Base-by-base conservation (phyloP, 53 echinoderm and acorn worm species). In the Hippasteria phrygiana region DNA sequence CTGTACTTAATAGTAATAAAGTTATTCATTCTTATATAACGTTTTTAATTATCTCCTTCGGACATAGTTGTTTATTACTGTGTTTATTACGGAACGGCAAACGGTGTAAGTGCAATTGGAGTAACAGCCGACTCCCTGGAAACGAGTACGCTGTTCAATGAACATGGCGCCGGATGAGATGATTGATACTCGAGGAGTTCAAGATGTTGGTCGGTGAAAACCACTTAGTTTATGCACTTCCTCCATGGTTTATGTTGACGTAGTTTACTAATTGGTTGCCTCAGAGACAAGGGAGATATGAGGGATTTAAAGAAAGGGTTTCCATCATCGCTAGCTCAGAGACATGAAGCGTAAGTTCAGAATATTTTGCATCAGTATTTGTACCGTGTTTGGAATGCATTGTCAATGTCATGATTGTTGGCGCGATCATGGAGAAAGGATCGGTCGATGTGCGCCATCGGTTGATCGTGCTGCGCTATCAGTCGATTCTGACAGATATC, bases 41-140 rank as follows among this genome's bases (percentile, higher is more conserved):
- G 59, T 56, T 56, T 56, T 56, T 16, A 32, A 35, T 35, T 12
- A 11, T 4, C 2, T 33, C 0, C 17, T 67, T 33, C 0, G 12
- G 34, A 35, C 35, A 35, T 67, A 3, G n/a, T 33, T 42, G 41
- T 73, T 14, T 43, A 26, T 24, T 26, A 11, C 42, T 5, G 43
- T 18, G 16, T n/a, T 74, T 74, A 55, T 56, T 8, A 14, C 17
- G 22, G 29, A 10, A 9, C 4, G 18, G 17, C 65, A 65, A 43
- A 55, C 29, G 45, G 26, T 43, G 64, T 63, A 81, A 63, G 81
- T 45, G 0, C 31, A 18, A 65, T 3, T 65, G 0, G 28, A 46
- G 45, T 41, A 81, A 81, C 65, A 81, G 81, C 81, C 72, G 28
- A 37, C 65, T 81, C 64, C 81, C 65, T 81, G 81, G 81, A 81